phyloP scores from a whole-genome alignment of 2,797 vertebrate genomes.

The Botia kubotai region DNA sequence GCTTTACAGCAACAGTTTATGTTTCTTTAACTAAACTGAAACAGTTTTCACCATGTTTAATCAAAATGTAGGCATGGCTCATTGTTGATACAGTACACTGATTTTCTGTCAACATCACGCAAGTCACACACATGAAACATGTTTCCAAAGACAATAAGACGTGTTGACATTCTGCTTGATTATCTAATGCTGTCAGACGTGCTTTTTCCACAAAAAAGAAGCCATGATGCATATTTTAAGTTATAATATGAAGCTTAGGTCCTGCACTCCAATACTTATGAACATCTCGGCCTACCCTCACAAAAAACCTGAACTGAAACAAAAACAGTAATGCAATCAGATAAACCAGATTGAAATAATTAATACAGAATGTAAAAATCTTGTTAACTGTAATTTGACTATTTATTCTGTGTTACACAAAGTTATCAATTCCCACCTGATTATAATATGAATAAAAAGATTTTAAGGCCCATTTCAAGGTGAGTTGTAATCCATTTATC shows the following conservation, averaged over 20 bases:
- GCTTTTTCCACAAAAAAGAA: background rate
- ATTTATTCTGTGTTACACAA: background rate
- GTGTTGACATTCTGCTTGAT: conserved; percentile 7
- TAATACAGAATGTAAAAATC: conserved; percentile 31
- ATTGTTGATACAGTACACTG: conserved; percentile 20
- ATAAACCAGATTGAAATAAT: conserved; percentile 35
- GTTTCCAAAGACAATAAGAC: conserved; percentile 5
- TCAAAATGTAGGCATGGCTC: conserved; percentile 27
- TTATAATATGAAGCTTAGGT: background rate
- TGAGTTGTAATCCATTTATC: conserved; percentile 37
- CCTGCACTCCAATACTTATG: background rate
- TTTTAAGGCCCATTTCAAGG: conserved; percentile 66
- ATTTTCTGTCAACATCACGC: conserved; percentile 11
- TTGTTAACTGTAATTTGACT: background rate
- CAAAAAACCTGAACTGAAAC: background rate
- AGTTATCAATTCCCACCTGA: conserved; percentile 11
- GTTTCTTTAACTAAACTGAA: conserved; percentile 21
- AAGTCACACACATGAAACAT: background rate
- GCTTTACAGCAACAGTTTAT: conserved; percentile 31
- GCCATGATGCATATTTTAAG: background rate
- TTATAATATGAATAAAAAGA: conserved; percentile 30
- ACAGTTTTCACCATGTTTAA: conserved; percentile 13
- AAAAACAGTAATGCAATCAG: conserved; percentile 2
- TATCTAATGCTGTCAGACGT: conserved; percentile 31
- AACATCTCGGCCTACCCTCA: background rate